Conservation (phyloP, 92 coral and sea anemone species). For the Montipora capitata region DNA sequence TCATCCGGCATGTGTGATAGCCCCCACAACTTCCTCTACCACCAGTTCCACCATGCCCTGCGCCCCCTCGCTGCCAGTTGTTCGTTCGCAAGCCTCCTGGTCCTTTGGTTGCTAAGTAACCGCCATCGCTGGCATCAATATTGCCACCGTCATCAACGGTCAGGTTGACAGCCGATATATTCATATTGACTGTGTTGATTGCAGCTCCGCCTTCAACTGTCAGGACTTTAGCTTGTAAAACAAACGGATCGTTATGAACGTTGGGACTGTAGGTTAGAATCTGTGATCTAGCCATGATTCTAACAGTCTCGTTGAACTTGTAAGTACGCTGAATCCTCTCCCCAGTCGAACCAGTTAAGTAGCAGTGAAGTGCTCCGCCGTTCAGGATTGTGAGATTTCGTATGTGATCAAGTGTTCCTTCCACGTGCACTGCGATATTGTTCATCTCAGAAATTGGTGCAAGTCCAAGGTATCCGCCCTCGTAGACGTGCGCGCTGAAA, state of each 20-base stretch:
- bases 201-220: constrained; percentile 97
- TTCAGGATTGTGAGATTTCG: constrained; percentile 92
- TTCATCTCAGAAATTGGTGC: constrained; percentile 96
- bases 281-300: constrained; percentile 96
- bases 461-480: constrained; percentile 92
- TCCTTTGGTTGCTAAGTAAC: constrained; percentile 80
- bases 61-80: constrained; percentile 93
- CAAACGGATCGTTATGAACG: constrained; percentile 79
- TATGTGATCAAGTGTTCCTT: constrained; percentile 91
- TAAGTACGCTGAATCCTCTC: constrained; percentile 60
- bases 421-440: constrained; percentile 87
- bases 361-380: constrained; percentile 88
- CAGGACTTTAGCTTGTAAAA: constrained; percentile 85
- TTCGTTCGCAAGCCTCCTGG: constrained; percentile 88
- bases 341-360: constrained; percentile 92
- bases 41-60: constrained; percentile 97
- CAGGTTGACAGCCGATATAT: constrained; percentile 81
- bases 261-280: constrained; percentile 83
- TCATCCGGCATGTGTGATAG: constrained; percentile 88
- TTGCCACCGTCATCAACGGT: constrained; percentile 96
- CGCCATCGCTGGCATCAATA: constrained; percentile 85
- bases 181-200: constrained; percentile 82
- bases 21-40: constrained; percentile 89
- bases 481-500: constrained; percentile 89
- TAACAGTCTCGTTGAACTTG: constrained; percentile 91